Evolutionary conservation across 2,113 vertebrate species (phyloP).

Genomic region (Oryzias curvinotus): DNA sequence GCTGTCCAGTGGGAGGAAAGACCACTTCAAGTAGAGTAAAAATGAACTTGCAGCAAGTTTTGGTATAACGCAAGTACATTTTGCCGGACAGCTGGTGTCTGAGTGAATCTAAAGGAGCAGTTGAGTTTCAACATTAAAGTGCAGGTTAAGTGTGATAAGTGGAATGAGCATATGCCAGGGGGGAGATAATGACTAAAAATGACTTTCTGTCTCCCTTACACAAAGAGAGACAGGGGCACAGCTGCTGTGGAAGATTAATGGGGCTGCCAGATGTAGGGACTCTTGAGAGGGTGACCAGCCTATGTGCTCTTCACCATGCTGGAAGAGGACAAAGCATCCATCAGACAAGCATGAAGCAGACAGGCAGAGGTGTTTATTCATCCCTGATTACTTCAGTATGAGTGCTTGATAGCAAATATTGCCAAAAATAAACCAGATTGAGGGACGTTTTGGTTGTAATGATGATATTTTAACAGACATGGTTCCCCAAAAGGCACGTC

Average conservation of each 20-base stretch:
- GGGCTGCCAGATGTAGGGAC: slow-evolving; percentile 69
- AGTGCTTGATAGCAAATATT: slow-evolving; percentile 36
- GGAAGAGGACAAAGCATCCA: slow-evolving; percentile 64
- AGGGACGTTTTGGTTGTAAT: slow-evolving; percentile 32
- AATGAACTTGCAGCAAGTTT: slow-evolving; percentile 6
- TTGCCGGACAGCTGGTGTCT: slow-evolving; percentile 42
- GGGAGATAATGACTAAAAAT: slow-evolving; percentile 75
- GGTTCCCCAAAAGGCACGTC: slow-evolving; percentile 34
- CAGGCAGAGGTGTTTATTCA: slow-evolving; percentile 33
- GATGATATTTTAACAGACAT: slow-evolving; percentile 28
- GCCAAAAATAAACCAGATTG: slow-evolving; percentile 36
- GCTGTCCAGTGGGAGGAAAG: slow-evolving; percentile 4
- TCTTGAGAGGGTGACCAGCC: slow-evolving; percentile 67
- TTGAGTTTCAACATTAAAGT: slow-evolving; percentile 54
- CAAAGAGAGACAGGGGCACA: slow-evolving; percentile 72
- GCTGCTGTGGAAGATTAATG: slow-evolving; percentile 75
- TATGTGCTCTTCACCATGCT: slow-evolving; percentile 49
- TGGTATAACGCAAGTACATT: slow-evolving; percentile 13
- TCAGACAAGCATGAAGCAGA: slow-evolving; percentile 35
- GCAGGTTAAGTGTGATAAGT: slow-evolving; percentile 73
- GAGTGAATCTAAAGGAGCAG: slow-evolving; percentile 35
- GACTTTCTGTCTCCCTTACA: slow-evolving; percentile 71
- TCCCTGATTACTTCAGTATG: slow-evolving; percentile 26
- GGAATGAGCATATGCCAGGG: slow-evolving; percentile 75
- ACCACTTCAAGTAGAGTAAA: slow-evolving; percentile 15